Percentiles rank a stretch among this genome's conserved stretches.
These are phyloP conservation scores for Amyelois transitella DNA, from an alignment of 1,140 invertebrate species.

Conservation along the genomic window DNA sequence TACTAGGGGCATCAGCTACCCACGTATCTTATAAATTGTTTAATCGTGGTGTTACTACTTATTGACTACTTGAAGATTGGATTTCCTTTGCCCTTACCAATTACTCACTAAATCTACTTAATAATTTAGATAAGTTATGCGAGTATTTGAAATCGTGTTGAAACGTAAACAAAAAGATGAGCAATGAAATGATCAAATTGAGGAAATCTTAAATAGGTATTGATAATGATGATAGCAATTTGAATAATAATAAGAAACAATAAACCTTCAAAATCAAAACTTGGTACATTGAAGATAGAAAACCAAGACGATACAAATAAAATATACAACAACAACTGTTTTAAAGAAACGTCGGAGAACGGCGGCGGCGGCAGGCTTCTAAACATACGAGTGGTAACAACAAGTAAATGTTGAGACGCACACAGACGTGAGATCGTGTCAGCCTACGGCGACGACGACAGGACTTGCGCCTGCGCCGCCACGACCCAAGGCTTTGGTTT, in stretches of 20 bases:
- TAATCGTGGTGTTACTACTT: too few relatives aligned
- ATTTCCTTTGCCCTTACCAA: too few relatives aligned
- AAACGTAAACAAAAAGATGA: too few relatives aligned
- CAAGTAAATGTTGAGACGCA: slow-evolving; percentile 41
- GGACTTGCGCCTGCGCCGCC: slow-evolving; percentile 24
- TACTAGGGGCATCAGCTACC: not conserved
- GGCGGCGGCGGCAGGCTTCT: slow-evolving; percentile 35
- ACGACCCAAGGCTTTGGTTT: slow-evolving; percentile 41
- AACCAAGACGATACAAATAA: slow-evolving; percentile 14
- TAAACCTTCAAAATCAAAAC: too few relatives aligned
- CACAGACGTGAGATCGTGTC: slow-evolving; percentile 31
- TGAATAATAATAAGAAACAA: too few relatives aligned
- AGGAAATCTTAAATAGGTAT: too few relatives aligned
- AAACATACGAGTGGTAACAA: slow-evolving; percentile 35
- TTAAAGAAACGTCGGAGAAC: slow-evolving; percentile 34
- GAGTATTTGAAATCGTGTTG: too few relatives aligned
- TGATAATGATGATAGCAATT: too few relatives aligned
- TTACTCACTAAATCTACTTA: too few relatives aligned
- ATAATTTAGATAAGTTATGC: too few relatives aligned
- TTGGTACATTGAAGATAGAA: not conserved
- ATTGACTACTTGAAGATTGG: too few relatives aligned
- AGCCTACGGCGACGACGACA: slow-evolving; percentile 21
- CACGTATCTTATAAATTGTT: not conserved
- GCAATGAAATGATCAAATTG: too few relatives aligned
- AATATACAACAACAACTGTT: slow-evolving; percentile 43